Evolutionary conservation across 2,797 vertebrate genomes (phyloP).

Genomic region (Odontamblyopus rebecca): DNA sequence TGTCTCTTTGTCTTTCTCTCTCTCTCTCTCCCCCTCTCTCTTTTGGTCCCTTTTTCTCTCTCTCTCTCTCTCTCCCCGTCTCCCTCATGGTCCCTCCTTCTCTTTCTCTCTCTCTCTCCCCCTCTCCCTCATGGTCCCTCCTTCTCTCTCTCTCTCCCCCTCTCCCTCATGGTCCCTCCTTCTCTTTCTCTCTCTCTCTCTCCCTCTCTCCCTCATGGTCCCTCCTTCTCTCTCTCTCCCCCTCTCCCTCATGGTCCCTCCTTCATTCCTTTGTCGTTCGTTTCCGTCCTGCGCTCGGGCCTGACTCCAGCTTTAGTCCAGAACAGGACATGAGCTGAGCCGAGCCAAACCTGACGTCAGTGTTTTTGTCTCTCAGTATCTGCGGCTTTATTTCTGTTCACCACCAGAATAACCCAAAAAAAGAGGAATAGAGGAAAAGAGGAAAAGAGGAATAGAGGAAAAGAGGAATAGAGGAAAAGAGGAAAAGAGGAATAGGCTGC

Average conservation of each 20-base stretch:
- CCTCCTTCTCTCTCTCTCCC: neutral
- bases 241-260: constrained; percentile 41
- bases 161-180: no score
- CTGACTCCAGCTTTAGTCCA: constrained; percentile 61
- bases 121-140: fast-evolving
- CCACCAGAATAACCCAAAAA: constrained; percentile 22
- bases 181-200: neutral
- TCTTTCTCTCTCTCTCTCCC: no score
- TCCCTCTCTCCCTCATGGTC: constrained; percentile 15
- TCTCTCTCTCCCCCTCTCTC: no score
- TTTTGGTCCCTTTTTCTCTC: fast-evolving
- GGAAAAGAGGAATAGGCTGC: constrained; percentile 15
- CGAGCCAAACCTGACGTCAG: constrained; percentile 77
- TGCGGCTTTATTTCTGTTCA: constrained; percentile 27
- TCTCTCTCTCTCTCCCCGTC: no score
- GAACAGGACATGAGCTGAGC: constrained; percentile 69
- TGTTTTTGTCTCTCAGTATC: constrained; percentile 34
- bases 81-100: no score
- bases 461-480: no score
- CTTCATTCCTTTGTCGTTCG: constrained; percentile 61
- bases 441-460: no score
- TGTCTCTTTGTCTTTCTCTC: no score
- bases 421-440: no score
- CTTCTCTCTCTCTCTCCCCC: no score
- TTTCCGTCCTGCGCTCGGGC: constrained; percentile 67